Evolutionary conservation across 2,888 invertebrate genomes (phyloP), one percentile per base, ranked within the genome.

Genomic region (Magallana nippona): DNA sequence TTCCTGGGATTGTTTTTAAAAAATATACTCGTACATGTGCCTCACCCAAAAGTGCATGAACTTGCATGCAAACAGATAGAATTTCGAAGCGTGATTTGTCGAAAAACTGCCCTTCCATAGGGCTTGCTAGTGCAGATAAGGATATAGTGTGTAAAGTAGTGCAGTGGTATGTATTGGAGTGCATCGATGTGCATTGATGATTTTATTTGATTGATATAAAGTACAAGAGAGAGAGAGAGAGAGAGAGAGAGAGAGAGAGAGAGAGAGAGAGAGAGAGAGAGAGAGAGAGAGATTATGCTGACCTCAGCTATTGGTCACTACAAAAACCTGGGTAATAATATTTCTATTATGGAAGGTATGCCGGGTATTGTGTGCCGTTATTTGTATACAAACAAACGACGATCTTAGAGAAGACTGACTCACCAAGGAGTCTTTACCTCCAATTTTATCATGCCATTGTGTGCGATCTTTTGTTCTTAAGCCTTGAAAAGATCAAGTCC

Each of bases 211-310:
- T 44, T 44, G 44, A 8, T 44, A 0, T 44, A n/a, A 79, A 62
- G 62, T n/a, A 19, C 17, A 19, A 60, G 62, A 60, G 62, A 60
- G 62, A 60, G 62, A 60, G 15, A 13, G 15, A 60, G 62, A 60
- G 62, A 60, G 62, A 60, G 62, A 60, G 62, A 77, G 77, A 77
- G 77, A 77, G 77, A 77, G 77, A 19, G 77, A 77, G 77, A 77
- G 77, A 19, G 77, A 19, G 22, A 77, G 77, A 77, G 19, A 77
- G 19, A 77, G 5, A 60, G 60, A 60, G n/a, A 60, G 60, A 60
- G 60, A 60, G 60, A 60, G 60, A 71, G 56, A 13, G 71, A 22
- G 8, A n/a, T 3, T 27, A n/a, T 60, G 60, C 60, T 60, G 60
- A 60, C 60, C n/a, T 60, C n/a, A 60, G 60, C 13, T 22, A 15